Base-by-base conservation (phyloP, 2,797 vertebrate genomes). In the Gymnodraco acuticeps region DNA sequence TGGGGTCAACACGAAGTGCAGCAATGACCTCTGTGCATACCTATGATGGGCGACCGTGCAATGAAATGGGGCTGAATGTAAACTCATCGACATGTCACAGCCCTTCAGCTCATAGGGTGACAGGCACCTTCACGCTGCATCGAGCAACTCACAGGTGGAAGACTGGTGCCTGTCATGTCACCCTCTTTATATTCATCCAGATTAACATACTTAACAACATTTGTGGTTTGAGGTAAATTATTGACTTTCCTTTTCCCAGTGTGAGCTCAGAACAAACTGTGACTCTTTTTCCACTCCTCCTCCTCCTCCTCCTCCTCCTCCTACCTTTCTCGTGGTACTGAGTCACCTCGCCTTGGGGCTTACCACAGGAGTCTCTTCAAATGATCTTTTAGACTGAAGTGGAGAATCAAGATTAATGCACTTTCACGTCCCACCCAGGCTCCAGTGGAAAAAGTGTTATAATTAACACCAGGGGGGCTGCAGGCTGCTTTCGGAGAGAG, bases 391-490 rank as follows among this genome's bases (percentile, higher is more conserved):
- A 90, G 88, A 92, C 87, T 90, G 83, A 90, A 93, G 89, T 89
- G 86, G 82, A 87, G 93, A 94, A 93, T 95, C 90, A 92, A 94
- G 95, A 95, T 95, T 91, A 95, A 95, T 96, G 93, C 93, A 91
- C 88, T 93, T 90, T 83, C 92, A 91, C 70, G 54, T 89, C 83
- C 87, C 78, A 64, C 74, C 80, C 75, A 81, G 77, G 77, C 91
- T 91, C 71, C 12, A 43, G 78, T 89, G 86, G 67, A 42, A 66
- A 83, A 78, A 76, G 72, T 82, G 70, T 85, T 87, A 90, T 95
- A 95, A 95, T 95, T 94, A 95, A 94, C 93, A 92, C 93, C 91
- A 87, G 79, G 82, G 90, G 91, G 89, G 88, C 88, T 86, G 52
- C 72, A 83, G 87, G 89, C 85, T 80, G 72, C 67, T 75, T 92